Percentiles rank a stretch among this genome's conserved stretches.
Conservation (phyloP, 2,888 invertebrate genomes). For the Heliconius aoede region DNA sequence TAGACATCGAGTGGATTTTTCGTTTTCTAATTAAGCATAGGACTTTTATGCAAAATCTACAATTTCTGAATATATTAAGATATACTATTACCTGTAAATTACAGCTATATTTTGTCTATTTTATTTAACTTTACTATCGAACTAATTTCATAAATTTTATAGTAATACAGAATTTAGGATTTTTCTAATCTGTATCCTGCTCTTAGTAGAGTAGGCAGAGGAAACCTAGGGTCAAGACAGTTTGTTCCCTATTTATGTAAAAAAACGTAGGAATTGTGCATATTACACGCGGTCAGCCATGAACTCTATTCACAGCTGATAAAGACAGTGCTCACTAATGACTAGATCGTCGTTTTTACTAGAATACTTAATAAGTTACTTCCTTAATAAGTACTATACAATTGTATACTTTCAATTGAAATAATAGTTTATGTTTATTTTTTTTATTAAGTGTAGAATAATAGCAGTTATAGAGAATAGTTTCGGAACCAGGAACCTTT, state of each 20-base stretch:
- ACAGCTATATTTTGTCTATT: neutral
- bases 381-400: neutral
- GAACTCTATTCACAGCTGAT: constrained; percentile 22
- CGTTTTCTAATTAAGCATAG: neutral
- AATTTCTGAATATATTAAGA: neutral
- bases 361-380: too few relatives aligned
- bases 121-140: neutral
- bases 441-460: neutral
- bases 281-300: neutral
- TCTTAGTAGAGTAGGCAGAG: too few relatives aligned
- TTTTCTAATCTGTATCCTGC: too few relatives aligned
- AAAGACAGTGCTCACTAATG: neutral
- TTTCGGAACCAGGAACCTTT: neutral
- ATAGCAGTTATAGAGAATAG: neutral
- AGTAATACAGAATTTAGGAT: neutral
- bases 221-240: too few relatives aligned
- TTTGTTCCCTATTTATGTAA: too few relatives aligned
- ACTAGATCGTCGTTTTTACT: neutral
- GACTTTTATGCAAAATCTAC: neutral
- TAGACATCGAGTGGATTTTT: neutral
- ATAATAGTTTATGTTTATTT: too few relatives aligned
- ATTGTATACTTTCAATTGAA: neutral
- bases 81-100: neutral
- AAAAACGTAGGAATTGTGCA: neutral
- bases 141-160: too few relatives aligned